Evolutionary conservation across 2,797 vertebrate genomes (phyloP), one percentile per base, ranked within the genome.

Genomic region (Characodon lateralis): DNA sequence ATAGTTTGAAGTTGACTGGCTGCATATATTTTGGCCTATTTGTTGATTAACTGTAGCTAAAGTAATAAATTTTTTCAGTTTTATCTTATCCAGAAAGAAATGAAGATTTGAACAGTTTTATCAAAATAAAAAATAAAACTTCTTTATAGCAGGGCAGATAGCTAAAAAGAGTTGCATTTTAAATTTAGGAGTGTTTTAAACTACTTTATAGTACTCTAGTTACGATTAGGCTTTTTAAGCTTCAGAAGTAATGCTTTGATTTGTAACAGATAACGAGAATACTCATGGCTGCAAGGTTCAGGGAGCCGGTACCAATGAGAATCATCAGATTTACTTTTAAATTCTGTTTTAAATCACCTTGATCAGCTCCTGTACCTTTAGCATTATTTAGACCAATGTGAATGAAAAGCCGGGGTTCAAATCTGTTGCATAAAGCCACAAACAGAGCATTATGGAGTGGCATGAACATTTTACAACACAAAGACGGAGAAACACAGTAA

Each of bases 401-500:
- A 74, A 72, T 35, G 5, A 77, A 76, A 68, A 46, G 63, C 18
- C 39, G 13, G 51, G 46, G 55, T 71, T 48, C 0, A n/a, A 18
- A 26, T 59, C 1, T 5, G 3, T 53, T 16, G 18, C 2, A 9
- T 70, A 39, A 82, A 84, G 81, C 85, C 88, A 91, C 86, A 86
- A 87, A 83, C 76, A 88, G 90, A 51, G 75, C 82, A 82, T 87
- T 82, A 46, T 56, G 1, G 55, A 70, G 78, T 86, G 82, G 81
- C 22, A 78, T 59, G 68, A 80, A 72, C 28, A 51, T 16, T 48
- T 78, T 53, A 28, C 10, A 55, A 78, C 63, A 81, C 70, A 72
- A 55, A 14, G 58, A 82, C 61, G 69, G 77, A 66, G 65, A 28
- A 53, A 75, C 35, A 35, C 35, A 35, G 35, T 48, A 79, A 70